These are phyloP conservation scores for Blastomussa wellsi DNA, from an alignment of 92 coral and sea anemone species.

Conservation along the genomic window DNA sequence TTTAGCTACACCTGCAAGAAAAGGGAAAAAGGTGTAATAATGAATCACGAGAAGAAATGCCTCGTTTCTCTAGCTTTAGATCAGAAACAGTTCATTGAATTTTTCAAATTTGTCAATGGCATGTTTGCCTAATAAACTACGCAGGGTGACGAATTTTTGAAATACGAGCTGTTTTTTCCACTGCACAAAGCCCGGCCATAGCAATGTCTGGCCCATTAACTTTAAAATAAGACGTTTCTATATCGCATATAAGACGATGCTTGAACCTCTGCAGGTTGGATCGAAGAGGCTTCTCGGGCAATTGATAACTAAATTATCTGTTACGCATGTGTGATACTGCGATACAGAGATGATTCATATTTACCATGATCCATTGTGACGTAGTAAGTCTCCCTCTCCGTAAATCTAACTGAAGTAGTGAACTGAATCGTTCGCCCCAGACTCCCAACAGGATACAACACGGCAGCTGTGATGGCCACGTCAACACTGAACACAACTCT, in stretches of 20 bases:
- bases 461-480: slow-evolving; percentile 58
- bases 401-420: slow-evolving; percentile 53
- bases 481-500: slow-evolving; percentile 63
- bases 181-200: too few species aligned
- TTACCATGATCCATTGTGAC: slow-evolving; percentile 75
- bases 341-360: neutral
- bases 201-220: too few species aligned
- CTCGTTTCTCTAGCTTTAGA: neutral
- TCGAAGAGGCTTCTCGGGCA: too few species aligned
- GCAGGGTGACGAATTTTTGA: too few species aligned
- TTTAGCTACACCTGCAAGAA: slow-evolving; percentile 66
- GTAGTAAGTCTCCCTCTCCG: slow-evolving; percentile 73
- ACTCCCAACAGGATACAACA: slow-evolving; percentile 69
- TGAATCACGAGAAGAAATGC: neutral
- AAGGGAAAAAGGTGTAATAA: neutral
- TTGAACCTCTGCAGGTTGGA: too few species aligned
- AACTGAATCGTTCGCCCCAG: slow-evolving; percentile 66
- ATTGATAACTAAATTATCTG: neutral
- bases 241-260: too few species aligned
- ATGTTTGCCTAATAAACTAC: too few species aligned
- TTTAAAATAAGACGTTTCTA: too few species aligned
- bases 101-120: neutral
- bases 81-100: neutral
- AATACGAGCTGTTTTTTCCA: too few species aligned
- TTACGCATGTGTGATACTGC: neutral